Evolutionary conservation across 2,113 vertebrate species (phyloP), one percentile per base, ranked within the genome.

Genomic region (Tenebrosternarchus preto): DNA sequence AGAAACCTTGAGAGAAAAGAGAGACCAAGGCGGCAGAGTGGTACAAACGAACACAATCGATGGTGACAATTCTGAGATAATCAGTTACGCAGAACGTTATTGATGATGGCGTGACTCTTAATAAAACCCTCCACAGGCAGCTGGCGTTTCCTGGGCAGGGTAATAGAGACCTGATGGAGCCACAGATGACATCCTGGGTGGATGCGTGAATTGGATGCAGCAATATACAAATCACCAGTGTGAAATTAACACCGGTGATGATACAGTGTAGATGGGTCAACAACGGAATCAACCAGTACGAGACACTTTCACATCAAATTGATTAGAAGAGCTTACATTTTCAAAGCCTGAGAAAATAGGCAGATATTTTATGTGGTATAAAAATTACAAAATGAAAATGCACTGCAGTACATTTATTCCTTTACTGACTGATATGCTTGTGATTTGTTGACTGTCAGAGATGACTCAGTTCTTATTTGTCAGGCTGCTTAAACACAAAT

Each of bases 31-130:
- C 19, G 15, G 31, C 61, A 2, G 11, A 46, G 69, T n/a, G n/a
- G n/a, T 73, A 46, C 39, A 24, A 53, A 78, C 64, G 68, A n/a
- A 43, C 57, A 73, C 63, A 24, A 56, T 68, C 68, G 67, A 33
- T 72, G 53, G 17, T 11, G 59, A 64, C 72, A 46, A 57, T n/a
- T 53, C 64, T 59, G 53, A 78, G 56, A 60, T 70, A 43, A 59
- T 78, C 55, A 70, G 19, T 78, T 43, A 29, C 6, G 59, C 20
- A 22, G 22, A 39, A 29, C n/a, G 31, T n/a, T 68, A 20, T 57
- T 57, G 33, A 69, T 68, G 57, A 77, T 11, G 5, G 7, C 12
- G 31, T 19, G 46, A 69, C 15, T 57, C 33, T 6, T 78, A 59
- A 43, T 59, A 8, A 57, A 69, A 22, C 3, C 12, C 12, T 11